These are phyloP conservation scores for Hydropsyche tenuis DNA, from an alignment of 1,140 invertebrate species.

Conservation along the genomic window DNA sequence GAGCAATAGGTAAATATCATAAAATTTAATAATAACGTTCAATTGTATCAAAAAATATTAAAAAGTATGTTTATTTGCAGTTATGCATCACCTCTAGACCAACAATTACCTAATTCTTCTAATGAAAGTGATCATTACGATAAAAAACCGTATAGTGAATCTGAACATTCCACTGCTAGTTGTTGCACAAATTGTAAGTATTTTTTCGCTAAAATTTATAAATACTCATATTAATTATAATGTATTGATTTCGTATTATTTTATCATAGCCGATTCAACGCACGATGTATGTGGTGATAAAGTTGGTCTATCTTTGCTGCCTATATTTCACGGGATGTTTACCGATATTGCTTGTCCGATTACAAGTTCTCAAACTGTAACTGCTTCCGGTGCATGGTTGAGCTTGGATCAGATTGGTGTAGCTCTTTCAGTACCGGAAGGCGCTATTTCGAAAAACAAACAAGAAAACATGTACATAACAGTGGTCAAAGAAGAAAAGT, in stretches of 20 bases:
- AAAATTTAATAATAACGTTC: neutral
- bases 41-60: neutral
- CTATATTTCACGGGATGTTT: slow-evolving; percentile 49
- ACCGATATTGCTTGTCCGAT: slow-evolving; percentile 7
- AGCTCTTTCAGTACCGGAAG: slow-evolving; percentile 72
- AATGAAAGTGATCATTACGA: slow-evolving; percentile 70
- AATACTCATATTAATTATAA: neutral
- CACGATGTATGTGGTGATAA: slow-evolving; percentile 69
- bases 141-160: slow-evolving; percentile 71
- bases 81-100: slow-evolving; percentile 68
- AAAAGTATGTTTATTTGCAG: slow-evolving; percentile 53
- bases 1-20: slow-evolving; percentile 58
- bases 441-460: slow-evolving; percentile 67
- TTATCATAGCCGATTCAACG: slow-evolving; percentile 69
- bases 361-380: slow-evolving; percentile 59
- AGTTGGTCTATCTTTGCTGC: slow-evolving; percentile 63
- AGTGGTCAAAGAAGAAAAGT: slow-evolving; percentile 74
- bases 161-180: slow-evolving; percentile 72
- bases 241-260: slow-evolving; percentile 38
- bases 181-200: slow-evolving; percentile 69
- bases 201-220: slow-evolving; percentile 20
- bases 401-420: slow-evolving; percentile 72
- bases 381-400: slow-evolving; percentile 66
- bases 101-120: slow-evolving; percentile 65
- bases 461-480: slow-evolving; percentile 72